Evolutionary conservation across 2,797 vertebrate species (phyloP), one percentile per base, ranked within the genome.

Genomic region (Galagoides demidoff): DNA sequence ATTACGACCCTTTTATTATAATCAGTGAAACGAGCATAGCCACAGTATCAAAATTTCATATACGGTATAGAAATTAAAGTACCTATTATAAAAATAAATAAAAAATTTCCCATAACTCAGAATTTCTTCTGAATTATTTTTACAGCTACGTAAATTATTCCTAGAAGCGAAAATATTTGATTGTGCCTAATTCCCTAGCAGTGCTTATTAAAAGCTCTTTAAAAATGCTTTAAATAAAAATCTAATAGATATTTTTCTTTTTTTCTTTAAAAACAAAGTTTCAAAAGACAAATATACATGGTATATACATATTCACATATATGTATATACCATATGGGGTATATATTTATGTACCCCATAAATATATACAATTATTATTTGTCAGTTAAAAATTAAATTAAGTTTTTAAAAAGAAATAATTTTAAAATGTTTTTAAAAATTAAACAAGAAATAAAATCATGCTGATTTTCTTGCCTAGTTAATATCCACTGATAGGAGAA

Each of bases 151-250:
- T 82, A 74, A 95, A 84, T 73, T 89, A 85, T 95, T 76, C 25
- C 23, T 86, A 45, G 39, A 95, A 95, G 81, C 39, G 74, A 52
- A 52, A 52, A 83, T 81, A 93, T 78, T 52, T 94, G 27, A 92
- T 86, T 89, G 20, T 70, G 20, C 37, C 25, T 81, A 94, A 79
- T 81, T 93, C 37, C 22, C 76, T 8, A 78, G 12, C 0, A 7
- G 25, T 74, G n/a, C 16, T 89, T 37, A 90, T 61, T 95, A 61
- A 95, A 96, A 94, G 37, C 11, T 78, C 52, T 84, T 95, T 92
- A 6, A 79, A 88, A 89, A 81, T 89, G 64, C 4, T 88, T 92
- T 85, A 81, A 93, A 52, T 45, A 78, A 85, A 94, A 90, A 81
- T 27, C n/a, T 27, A 92, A 73, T 34, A 63, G 13, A 39, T 89